phyloP scores from a whole-genome alignment of 1,140 invertebrate genomes.

The Sitodiplosis mosellana region DNA sequence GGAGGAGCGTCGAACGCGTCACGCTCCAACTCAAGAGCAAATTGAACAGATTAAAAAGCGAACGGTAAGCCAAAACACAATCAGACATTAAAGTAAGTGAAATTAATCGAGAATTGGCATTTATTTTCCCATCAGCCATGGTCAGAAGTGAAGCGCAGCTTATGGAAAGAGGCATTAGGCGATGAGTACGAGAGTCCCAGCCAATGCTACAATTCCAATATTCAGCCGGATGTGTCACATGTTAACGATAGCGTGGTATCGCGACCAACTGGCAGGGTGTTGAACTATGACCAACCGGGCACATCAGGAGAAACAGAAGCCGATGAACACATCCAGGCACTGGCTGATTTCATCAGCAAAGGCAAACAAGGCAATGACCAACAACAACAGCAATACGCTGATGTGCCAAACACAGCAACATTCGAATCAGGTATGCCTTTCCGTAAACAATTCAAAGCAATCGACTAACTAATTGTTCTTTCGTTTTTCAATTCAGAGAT shows the following conservation, averaged over 20 bases:
- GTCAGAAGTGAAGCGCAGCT: slow-evolving; percentile 27
- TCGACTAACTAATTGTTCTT: background rate
- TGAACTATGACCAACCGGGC: background rate
- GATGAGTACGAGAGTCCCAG: background rate
- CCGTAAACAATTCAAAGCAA: background rate
- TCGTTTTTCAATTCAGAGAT: slow-evolving; percentile 10
- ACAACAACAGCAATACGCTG: background rate
- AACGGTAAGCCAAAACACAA: background rate
- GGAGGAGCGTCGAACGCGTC: no score
- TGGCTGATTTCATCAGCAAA: slow-evolving; percentile 17
- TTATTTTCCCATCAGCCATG: slow-evolving; percentile 26
- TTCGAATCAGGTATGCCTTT: background rate
- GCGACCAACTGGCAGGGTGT: background rate
- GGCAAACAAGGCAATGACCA: slow-evolving; percentile 7
- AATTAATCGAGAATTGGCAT: background rate
- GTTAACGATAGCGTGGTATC: background rate
- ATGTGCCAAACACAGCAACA: background rate
- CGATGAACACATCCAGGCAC: slow-evolving; percentile 11
- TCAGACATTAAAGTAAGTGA: no score
- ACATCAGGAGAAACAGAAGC: background rate
- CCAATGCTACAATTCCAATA: background rate
- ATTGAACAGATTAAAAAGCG: no score
- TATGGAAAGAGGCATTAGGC: slow-evolving; percentile 17
- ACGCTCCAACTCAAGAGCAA: no score
- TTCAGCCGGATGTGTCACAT: background rate